Conservation (phyloP, 64 coral and sea anemone species). For the Hydrozoanthus tunicans region DNA sequence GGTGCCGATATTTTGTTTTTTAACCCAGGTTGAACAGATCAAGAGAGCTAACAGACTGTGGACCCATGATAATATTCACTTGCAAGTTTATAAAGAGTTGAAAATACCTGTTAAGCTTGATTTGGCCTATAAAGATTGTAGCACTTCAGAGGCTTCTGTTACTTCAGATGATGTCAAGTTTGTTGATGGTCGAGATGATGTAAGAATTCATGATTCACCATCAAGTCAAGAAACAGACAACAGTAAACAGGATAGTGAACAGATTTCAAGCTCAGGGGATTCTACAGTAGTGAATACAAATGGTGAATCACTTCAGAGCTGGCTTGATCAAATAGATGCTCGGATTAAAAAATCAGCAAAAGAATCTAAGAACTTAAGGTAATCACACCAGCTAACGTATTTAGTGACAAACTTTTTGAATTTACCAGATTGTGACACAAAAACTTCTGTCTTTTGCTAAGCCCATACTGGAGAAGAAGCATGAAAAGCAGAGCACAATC, state of each 20-base stretch:
- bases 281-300: background rate
- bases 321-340: slow-evolving; percentile 44
- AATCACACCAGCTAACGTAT: background rate
- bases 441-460: too few species aligned
- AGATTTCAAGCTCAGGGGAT: background rate
- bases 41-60: slow-evolving; percentile 53
- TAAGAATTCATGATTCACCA: background rate
- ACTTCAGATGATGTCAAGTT: slow-evolving; percentile 26
- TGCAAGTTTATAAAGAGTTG: slow-evolving; percentile 23
- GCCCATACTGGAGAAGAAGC: too few species aligned
- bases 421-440: too few species aligned
- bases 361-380: slow-evolving; percentile 46
- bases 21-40: slow-evolving; percentile 36
- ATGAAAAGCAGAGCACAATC: too few species aligned
- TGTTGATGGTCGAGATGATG: background rate
- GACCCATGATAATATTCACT: slow-evolving; percentile 50
- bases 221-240: slow-evolving; percentile 3
- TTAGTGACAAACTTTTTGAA: background rate
- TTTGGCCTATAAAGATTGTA: background rate
- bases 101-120: slow-evolving; percentile 41
- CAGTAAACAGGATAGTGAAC: background rate
- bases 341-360: slow-evolving; percentile 22
- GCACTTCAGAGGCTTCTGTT: background rate
- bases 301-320: slow-evolving; percentile 7
- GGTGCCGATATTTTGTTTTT: background rate